Percentiles rank a stretch among this genome's conserved stretches.
Evolutionary conservation across 37 sponge, comb jelly and placozoan species (phyloP).

Genomic region (Theonella swinhoei): DNA sequence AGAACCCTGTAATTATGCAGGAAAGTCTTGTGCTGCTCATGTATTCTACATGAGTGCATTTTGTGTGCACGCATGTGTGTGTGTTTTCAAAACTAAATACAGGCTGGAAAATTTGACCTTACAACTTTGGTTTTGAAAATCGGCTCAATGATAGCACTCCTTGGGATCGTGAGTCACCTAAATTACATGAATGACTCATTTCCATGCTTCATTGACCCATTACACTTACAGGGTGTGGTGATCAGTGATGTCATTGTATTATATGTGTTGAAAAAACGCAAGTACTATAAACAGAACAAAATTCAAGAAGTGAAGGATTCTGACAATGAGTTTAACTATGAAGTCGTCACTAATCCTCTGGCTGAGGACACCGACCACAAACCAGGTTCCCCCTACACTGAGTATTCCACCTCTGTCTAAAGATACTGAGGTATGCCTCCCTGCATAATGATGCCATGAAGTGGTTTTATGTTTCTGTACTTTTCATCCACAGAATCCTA

Average conservation of each 20-base stretch:
- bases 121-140: too few species aligned
- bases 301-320: constrained; percentile 37
- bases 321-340: constrained; percentile 7
- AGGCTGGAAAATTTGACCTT: too few species aligned
- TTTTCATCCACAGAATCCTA: too few species aligned
- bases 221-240: constrained; percentile 42
- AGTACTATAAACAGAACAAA: constrained; percentile 52
- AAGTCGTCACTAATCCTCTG: background rate
- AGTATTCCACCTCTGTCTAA: too few species aligned
- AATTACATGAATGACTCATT: too few species aligned
- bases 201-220: background rate
- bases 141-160: too few species aligned
- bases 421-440: too few species aligned
- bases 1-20: background rate
- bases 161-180: constrained; percentile 56
- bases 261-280: constrained; percentile 44
- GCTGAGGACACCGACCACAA: too few species aligned
- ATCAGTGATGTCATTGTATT: constrained; percentile 56
- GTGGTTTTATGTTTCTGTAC: too few species aligned
- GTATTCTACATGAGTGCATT: background rate
- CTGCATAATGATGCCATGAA: too few species aligned
- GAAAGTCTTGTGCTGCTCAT: background rate
- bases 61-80: constrained; percentile 7
- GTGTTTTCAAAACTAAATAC: too few species aligned
- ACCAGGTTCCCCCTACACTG: too few species aligned